A percentile compares a stretch with the other conserved stretches of the same genome.
These are phyloP conservation scores for Manduca sexta DNA, from an alignment of 1,140 invertebrate species.

Conservation along the genomic window DNA sequence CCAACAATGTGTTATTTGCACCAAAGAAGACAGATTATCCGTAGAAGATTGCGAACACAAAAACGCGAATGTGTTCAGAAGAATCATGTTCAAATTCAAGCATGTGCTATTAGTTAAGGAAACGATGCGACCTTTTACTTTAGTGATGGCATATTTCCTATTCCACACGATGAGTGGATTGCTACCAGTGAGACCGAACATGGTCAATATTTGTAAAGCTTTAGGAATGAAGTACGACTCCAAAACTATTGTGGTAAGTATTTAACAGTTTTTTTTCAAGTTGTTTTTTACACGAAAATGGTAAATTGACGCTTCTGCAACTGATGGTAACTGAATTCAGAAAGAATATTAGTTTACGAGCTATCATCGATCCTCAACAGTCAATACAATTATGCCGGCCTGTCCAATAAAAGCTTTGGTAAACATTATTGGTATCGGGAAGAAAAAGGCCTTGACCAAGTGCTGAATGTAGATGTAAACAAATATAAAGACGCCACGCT, in stretches of 20 bases:
- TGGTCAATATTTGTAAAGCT: slow-evolving; percentile 72
- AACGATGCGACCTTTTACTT: slow-evolving; percentile 66
- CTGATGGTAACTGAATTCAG: no score
- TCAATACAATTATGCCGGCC: no score
- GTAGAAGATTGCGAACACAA: slow-evolving; percentile 38
- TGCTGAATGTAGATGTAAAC: no score
- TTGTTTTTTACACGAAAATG: no score
- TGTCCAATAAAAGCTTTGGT: no score
- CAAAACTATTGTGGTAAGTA: slow-evolving; percentile 55
- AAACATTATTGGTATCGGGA: no score
- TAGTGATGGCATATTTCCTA: slow-evolving; percentile 72
- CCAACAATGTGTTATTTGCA: slow-evolving; percentile 43
- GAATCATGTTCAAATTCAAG: slow-evolving; percentile 36
- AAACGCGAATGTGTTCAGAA: slow-evolving; percentile 29
- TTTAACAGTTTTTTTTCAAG: background rate
- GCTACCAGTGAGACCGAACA: slow-evolving; percentile 76
- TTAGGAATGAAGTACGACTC: slow-evolving; percentile 63
- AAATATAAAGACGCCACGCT: no score
- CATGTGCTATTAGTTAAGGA: slow-evolving; percentile 58
- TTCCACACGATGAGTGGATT: slow-evolving; percentile 72
- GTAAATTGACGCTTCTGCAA: no score
- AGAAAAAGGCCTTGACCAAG: no score
- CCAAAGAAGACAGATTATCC: slow-evolving; percentile 25
- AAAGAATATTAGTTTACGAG: no score
- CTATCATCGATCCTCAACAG: no score